These are phyloP conservation scores for Paraescarpia echinospica DNA, from an alignment of 1,140 invertebrate genomes.

Conservation along the genomic window DNA sequence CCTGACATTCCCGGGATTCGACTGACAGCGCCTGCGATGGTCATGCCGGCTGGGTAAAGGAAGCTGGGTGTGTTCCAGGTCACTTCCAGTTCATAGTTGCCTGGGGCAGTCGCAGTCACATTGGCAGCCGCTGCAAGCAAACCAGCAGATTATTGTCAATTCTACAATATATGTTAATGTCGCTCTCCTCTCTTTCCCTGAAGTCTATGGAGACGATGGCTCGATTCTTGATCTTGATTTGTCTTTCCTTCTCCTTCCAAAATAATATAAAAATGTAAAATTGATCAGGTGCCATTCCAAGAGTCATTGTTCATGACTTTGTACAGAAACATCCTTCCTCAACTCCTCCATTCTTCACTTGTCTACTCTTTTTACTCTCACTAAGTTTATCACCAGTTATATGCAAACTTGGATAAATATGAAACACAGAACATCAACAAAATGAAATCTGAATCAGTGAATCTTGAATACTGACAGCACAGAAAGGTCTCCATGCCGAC, in stretches of 20 bases:
- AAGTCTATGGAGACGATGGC: too few relatives aligned
- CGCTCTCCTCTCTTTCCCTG: too few relatives aligned
- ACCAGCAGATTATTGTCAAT: neutral
- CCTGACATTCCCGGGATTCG: neutral
- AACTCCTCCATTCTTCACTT: too few relatives aligned
- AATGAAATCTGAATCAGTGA: neutral
- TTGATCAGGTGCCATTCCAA: too few relatives aligned
- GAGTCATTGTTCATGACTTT: too few relatives aligned
- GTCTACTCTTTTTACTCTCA: too few relatives aligned
- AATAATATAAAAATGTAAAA: too few relatives aligned
- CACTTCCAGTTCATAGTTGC: neutral
- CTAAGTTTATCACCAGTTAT: too few relatives aligned
- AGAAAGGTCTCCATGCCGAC: neutral
- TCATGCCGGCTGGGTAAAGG: neutral
- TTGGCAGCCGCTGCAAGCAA: neutral
- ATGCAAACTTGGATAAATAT: neutral
- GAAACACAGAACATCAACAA: too few relatives aligned
- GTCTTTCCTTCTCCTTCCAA: too few relatives aligned
- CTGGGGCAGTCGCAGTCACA: neutral
- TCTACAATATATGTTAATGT: neutral
- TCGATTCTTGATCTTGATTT: too few relatives aligned
- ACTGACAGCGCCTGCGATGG: neutral
- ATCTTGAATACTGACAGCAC: neutral
- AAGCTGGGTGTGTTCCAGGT: neutral
- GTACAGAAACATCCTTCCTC: too few relatives aligned